Evolutionary conservation across 2,113 vertebrate species (phyloP), one percentile per base, ranked within the genome.

Genomic region (Sylvietta virens): DNA sequence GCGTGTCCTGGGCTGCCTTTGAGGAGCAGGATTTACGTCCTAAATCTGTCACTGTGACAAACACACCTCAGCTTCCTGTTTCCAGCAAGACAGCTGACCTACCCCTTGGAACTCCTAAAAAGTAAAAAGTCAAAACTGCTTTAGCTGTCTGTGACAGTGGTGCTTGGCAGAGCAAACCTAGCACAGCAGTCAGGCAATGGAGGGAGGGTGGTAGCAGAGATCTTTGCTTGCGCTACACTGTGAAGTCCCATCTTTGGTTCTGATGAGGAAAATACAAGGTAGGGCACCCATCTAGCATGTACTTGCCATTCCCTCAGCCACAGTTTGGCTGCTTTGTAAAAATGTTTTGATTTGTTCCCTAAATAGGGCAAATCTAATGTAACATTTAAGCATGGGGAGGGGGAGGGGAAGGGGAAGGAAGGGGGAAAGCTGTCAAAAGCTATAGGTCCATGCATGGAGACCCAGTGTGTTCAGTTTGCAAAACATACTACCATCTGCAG

Each of bases 11-110:
- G 30, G 15, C 50, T 85, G 18, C 47, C 62, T 23, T 4, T 37
- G 44, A 71, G 53, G 61, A 67, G 61, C 33, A 72, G 58, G 33
- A 40, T 2, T 53, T 45, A 7, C 30, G 16, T 27, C 81, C 70
- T 44, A 33, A 60, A 47, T 33, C 40, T 62, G 23, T 18, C 69
- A 21, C 14, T 30, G 44, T 10, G 0, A 45, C 0, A 0, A n/a
- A 11, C 71, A 19, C 18, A 50, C 16, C 50, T 65, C 51, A 33
- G 76, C 60, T 69, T 45, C 62, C 56, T 21, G 15, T 42, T 77
- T 26, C 64, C 51, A 64, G 18, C 6, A 7, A 33, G 44, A 22
- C 28, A 45, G 53, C n/a, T 65, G 82, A 4, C 35, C 51, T 44
- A 28, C n/a, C 23, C 15, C 1, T 0, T 14, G 22, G 21, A 57